phyloP scores from a whole-genome alignment of 2,797 vertebrate species.

The Synanceia verrucosa region DNA sequence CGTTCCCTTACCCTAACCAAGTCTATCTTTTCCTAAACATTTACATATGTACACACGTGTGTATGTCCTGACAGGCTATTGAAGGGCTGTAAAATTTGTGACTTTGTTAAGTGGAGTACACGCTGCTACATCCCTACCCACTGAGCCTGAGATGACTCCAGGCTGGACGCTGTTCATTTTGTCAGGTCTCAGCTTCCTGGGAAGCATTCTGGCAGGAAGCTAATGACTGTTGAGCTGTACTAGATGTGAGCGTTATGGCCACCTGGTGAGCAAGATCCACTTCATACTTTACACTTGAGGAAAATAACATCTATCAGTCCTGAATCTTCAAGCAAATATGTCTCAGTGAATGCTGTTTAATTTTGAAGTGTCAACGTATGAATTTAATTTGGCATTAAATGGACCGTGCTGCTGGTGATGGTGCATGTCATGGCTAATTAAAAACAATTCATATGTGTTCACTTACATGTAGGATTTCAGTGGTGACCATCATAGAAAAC shows the following conservation, averaged over 20 bases:
- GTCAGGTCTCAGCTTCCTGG: conserved; percentile 5
- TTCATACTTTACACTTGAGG: not conserved
- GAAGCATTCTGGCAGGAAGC: conserved; percentile 26
- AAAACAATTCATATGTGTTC: not conserved
- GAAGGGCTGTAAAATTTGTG: not conserved
- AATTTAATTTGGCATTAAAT: conserved; percentile 11
- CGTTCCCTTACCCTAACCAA: too few relatives aligned
- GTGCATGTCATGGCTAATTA: not conserved
- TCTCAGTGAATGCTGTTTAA: conserved; percentile 12
- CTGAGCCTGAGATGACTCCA: conserved; percentile 8
- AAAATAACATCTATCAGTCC: conserved; percentile 6
- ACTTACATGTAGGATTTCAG: not conserved
- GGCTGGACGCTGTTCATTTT: conserved; percentile 29
- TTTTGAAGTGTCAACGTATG: conserved; percentile 10
- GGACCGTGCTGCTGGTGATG: not conserved
- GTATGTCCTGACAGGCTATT: not conserved
- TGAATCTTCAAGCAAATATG: not conserved
- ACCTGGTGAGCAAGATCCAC: conserved; percentile 11
- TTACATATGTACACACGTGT: not conserved
- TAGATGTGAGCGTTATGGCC: conserved; percentile 22
- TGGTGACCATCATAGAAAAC: not conserved
- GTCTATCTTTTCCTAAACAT: too few relatives aligned
- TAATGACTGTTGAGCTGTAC: conserved; percentile 36
- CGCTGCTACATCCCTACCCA: not conserved
- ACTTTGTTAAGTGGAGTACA: not conserved